Conservation (phyloP, 2,797 vertebrate genomes). For the Clamator glandarius region DNA sequence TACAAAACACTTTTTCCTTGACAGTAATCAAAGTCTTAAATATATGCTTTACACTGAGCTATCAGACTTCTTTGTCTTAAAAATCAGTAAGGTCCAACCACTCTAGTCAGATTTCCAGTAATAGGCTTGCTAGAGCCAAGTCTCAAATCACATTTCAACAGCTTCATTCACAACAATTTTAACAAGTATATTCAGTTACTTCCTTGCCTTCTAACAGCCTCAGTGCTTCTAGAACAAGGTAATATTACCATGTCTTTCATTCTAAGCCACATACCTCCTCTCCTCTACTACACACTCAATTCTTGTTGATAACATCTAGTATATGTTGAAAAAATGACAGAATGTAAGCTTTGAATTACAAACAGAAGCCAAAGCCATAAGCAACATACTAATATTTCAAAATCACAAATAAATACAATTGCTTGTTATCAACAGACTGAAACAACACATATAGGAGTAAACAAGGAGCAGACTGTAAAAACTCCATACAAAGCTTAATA, state of each 20-base stretch:
- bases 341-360: not conserved
- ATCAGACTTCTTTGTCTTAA: not conserved
- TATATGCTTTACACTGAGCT: not conserved
- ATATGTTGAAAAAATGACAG: not conserved
- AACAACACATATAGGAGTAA: not conserved
- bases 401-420: not conserved
- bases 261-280: not conserved
- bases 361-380: not conserved
- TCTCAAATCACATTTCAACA: conserved; percentile 21
- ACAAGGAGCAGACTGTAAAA: not conserved
- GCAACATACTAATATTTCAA: not conserved
- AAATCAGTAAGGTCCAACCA: not conserved
- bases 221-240: not conserved
- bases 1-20: not conserved
- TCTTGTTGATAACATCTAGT: not conserved
- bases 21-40: not conserved
- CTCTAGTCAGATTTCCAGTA: not conserved
- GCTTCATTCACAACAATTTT: not conserved
- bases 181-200: conserved; percentile 11
- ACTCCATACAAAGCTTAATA: not conserved
- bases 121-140: not conserved
- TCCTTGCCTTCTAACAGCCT: not conserved
- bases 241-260: not conserved
- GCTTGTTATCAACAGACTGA: not conserved
- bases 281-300: not conserved